Evolutionary conservation across 2,113 vertebrate species (phyloP).

Genomic region (Otolemur garnettii): DNA sequence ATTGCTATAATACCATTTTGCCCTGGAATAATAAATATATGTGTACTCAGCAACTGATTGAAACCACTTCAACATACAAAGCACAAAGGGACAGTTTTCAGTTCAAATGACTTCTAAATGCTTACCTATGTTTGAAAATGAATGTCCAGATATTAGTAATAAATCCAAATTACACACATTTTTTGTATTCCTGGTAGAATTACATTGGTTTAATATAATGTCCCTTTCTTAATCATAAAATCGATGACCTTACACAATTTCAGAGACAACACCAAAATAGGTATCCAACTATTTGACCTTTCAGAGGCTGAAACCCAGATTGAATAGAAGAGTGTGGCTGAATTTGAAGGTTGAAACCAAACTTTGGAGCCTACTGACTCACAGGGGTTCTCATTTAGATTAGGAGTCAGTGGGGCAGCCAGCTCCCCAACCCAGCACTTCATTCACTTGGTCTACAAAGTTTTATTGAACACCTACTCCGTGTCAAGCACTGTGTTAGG

Average conservation of each 20-base stretch:
- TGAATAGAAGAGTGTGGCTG: not conserved
- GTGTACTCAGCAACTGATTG: not conserved
- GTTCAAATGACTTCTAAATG: not conserved
- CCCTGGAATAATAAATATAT: slow-evolving; percentile 27
- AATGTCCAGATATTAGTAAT: not conserved
- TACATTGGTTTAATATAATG: not conserved
- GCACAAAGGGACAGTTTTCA: not conserved
- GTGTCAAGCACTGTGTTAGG: not conserved
- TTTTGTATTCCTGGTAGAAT: not conserved
- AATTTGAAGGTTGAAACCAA: not conserved
- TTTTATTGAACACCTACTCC: not conserved
- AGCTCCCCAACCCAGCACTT: not conserved
- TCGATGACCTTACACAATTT: not conserved
- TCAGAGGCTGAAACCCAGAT: not conserved
- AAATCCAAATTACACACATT: not conserved
- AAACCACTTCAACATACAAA: slow-evolving; percentile 45
- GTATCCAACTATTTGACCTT: not conserved
- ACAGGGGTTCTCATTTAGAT: not conserved
- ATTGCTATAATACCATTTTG: slow-evolving; percentile 36
- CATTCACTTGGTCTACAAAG: not conserved
- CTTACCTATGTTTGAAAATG: slow-evolving; percentile 29
- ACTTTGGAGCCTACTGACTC: not conserved
- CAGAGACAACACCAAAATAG: not conserved
- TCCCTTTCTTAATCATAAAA: not conserved
- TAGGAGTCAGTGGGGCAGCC: not conserved